phyloP scores from a whole-genome alignment of 2,888 invertebrate species.

The Cheilosia pagana region DNA sequence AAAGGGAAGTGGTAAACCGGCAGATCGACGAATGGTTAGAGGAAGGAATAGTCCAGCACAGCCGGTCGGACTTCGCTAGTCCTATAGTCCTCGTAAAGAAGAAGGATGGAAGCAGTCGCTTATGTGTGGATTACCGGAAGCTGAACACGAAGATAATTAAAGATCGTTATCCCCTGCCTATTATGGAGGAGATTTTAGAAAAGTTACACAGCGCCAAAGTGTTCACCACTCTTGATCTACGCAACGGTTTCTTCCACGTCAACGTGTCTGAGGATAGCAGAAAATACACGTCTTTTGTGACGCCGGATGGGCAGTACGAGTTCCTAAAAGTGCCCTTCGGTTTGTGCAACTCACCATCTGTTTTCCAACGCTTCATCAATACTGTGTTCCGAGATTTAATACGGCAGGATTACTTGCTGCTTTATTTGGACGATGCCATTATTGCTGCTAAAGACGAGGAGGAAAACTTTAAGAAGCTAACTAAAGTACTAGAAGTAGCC shows the following conservation, averaged over 20 bases:
- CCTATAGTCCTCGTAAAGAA: slow-evolving; percentile 77
- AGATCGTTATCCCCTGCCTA: slow-evolving; percentile 40
- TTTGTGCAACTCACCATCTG: neutral
- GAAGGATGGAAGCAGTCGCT: slow-evolving; percentile 72
- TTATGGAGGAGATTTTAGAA: slow-evolving; percentile 44
- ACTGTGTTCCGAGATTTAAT: neutral
- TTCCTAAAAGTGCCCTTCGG: slow-evolving; percentile 81
- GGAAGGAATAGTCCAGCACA: slow-evolving; percentile 49
- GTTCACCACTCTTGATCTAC: slow-evolving; percentile 76
- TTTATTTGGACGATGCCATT: slow-evolving; percentile 78
- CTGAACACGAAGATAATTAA: slow-evolving; percentile 37
- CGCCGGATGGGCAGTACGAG: slow-evolving; percentile 80
- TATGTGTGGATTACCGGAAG: slow-evolving; percentile 77
- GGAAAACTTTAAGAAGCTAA: too few relatives aligned
- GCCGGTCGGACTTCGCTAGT: slow-evolving; percentile 76
- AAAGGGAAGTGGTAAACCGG: neutral
- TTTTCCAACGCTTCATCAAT: neutral
- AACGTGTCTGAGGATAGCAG: slow-evolving; percentile 17
- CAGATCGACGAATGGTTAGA: slow-evolving; percentile 25
- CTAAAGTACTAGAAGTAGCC: too few relatives aligned
- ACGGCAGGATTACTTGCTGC: slow-evolving; percentile 2
- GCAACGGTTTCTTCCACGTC: slow-evolving; percentile 43
- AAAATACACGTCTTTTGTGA: slow-evolving; percentile 81
- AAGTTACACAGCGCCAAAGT: slow-evolving; percentile 75
- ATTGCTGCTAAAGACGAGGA: slow-evolving; percentile 56